Evolutionary conservation across 2,797 vertebrate genomes (phyloP).

Genomic region (Myripristis murdjan): DNA sequence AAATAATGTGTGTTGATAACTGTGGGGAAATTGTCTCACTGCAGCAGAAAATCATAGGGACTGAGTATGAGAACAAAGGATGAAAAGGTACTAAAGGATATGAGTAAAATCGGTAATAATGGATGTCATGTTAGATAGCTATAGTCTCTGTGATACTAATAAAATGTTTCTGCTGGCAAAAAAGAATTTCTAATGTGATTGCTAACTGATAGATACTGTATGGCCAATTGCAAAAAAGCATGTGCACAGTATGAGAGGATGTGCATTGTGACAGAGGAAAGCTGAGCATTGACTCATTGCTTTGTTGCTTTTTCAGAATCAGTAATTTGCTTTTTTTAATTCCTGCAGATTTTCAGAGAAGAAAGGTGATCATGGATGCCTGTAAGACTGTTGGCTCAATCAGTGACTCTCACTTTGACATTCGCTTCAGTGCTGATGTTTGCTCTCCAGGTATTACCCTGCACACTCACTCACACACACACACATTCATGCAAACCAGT

Average conservation of each 20-base stretch:
- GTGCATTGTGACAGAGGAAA: background rate
- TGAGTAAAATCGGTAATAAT: background rate
- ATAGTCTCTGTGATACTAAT: background rate
- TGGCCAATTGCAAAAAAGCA: too few species aligned
- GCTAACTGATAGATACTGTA: background rate
- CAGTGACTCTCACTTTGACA: conserved; percentile 90
- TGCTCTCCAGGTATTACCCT: conserved; percentile 89
- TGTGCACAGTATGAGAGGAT: too few species aligned
- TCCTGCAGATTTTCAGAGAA: conserved; percentile 71
- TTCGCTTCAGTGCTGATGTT: conserved; percentile 95
- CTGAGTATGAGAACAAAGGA: background rate
- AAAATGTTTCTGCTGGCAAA: background rate
- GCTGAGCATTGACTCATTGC: background rate
- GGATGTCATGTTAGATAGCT: background rate
- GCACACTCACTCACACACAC: background rate
- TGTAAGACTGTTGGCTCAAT: conserved; percentile 90
- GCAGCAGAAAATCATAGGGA: background rate
- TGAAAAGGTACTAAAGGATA: background rate
- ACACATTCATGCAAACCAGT: background rate
- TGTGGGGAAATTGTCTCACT: background rate
- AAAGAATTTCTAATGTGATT: background rate
- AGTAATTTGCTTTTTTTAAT: background rate
- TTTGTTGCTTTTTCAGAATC: too few species aligned
- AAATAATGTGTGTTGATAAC: background rate
- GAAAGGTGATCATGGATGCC: conserved; percentile 85